Percentiles rank a stretch among this genome's conserved stretches.
phyloP scores from a whole-genome alignment of 2,888 invertebrate species.

The Criorhina ranunculi region DNA sequence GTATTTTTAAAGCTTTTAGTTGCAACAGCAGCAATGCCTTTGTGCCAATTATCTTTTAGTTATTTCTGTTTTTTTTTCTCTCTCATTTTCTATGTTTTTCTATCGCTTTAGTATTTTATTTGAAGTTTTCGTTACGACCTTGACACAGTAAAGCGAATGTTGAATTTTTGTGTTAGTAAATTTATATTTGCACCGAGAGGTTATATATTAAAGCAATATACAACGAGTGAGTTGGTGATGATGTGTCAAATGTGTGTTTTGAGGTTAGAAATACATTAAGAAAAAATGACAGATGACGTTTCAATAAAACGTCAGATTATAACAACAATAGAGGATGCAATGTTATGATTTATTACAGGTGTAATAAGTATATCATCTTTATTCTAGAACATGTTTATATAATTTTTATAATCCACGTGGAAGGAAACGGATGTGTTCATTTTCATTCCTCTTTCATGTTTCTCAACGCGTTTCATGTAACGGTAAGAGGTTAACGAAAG shows the following conservation, averaged over 20 bases:
- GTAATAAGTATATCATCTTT: background rate
- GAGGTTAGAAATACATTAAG: conserved; percentile 29
- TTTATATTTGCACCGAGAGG: conserved; percentile 40
- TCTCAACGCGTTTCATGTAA: background rate
- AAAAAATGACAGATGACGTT: conserved; percentile 13
- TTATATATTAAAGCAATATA: conserved; percentile 14
- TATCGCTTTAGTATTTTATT: conserved; percentile 44
- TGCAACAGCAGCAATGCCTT: conserved; percentile 31
- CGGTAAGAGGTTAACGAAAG: conserved; percentile 6
- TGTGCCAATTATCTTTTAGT: conserved; percentile 59
- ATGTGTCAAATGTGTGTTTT: conserved; percentile 40
- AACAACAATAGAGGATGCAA: conserved; percentile 7
- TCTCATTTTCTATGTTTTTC: conserved; percentile 39
- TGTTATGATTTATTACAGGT: background rate
- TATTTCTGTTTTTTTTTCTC: conserved; percentile 41
- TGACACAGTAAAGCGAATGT: conserved; percentile 59
- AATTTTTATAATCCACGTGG: conserved; percentile 3
- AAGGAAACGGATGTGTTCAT: conserved; percentile 19
- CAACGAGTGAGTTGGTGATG: background rate
- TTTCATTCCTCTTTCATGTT: conserved; percentile 3
- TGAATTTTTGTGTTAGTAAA: conserved; percentile 47
- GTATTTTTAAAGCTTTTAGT: conserved; percentile 24
- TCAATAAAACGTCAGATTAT: background rate
- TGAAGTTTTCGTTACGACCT: conserved; percentile 63
- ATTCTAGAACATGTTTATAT: conserved; percentile 1